Conservation (phyloP, 2,797 vertebrate genomes). For the Lagodon rhomboides region DNA sequence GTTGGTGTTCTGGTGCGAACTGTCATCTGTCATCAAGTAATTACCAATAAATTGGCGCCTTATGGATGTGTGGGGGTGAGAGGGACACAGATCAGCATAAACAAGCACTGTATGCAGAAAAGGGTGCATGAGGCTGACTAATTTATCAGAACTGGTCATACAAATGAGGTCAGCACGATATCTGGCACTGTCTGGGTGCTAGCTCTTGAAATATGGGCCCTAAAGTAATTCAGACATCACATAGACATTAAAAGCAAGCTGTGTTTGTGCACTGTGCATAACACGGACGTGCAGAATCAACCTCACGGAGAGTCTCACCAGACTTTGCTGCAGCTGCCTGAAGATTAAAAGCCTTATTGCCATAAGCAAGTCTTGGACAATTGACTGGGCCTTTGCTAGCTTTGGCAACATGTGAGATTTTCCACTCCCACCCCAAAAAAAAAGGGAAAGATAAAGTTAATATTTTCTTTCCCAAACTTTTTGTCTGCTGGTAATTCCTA, state of each 20-base stretch:
- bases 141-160: constrained; percentile 52
- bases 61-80: constrained; percentile 26
- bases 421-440: constrained; percentile 26
- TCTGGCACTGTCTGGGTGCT: constrained; percentile 36
- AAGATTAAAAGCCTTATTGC: constrained; percentile 64
- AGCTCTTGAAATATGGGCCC: constrained; percentile 45
- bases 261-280: constrained; percentile 42
- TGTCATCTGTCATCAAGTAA: constrained; percentile 47
- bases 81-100: constrained; percentile 28
- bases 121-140: constrained; percentile 21
- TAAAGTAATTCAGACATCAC: constrained; percentile 59
- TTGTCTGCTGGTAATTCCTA: constrained; percentile 38
- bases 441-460: constrained; percentile 26
- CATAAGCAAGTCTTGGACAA: constrained; percentile 46
- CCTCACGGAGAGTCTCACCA: constrained; percentile 51
- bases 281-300: constrained; percentile 28
- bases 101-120: constrained; percentile 40
- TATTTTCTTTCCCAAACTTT: constrained; percentile 32
- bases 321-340: constrained; percentile 49
- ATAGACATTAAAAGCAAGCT: constrained; percentile 34
- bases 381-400: constrained; percentile 36
- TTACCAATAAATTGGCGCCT: constrained; percentile 60
- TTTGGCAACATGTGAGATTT: constrained; percentile 48
- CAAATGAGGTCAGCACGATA: constrained; percentile 60
- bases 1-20: constrained; percentile 21